A percentile compares a stretch with the other conserved stretches of the same genome.
phyloP scores from a whole-genome alignment of 2,113 vertebrate genomes.

The Polypterus senegalus region DNA sequence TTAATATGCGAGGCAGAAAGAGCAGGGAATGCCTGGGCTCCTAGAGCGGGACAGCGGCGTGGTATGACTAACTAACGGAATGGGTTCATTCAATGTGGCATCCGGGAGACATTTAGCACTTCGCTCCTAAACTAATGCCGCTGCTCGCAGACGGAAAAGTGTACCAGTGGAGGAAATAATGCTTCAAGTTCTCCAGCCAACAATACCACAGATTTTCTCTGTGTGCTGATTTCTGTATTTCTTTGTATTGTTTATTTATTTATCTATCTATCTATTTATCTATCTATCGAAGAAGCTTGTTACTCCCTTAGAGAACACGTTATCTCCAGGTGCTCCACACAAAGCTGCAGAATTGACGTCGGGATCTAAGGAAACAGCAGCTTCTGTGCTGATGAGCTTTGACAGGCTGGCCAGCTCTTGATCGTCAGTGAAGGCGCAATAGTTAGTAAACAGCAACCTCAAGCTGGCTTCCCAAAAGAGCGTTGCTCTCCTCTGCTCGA shows the following conservation, averaged over 20 bases:
- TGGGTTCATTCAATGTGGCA: slow-evolving; percentile 15
- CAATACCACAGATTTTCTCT: too few relatives aligned
- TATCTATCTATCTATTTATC: too few relatives aligned
- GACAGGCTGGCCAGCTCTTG: too few relatives aligned
- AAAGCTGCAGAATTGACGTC: not conserved
- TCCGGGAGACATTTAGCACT: slow-evolving; percentile 18
- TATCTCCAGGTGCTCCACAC: not conserved
- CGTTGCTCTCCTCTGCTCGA: too few relatives aligned
- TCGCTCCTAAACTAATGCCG: slow-evolving; percentile 16
- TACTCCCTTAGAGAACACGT: too few relatives aligned
- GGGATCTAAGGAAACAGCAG: not conserved
- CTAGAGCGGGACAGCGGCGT: slow-evolving; percentile 34
- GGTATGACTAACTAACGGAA: slow-evolving; percentile 26
- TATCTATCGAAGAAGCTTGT: too few relatives aligned
- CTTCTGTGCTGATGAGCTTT: not conserved
- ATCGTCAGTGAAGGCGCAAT: too few relatives aligned
- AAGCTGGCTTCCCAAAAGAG: too few relatives aligned
- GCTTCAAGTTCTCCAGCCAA: too few relatives aligned
- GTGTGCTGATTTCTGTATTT: too few relatives aligned
- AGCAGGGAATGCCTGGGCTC: slow-evolving; percentile 51
- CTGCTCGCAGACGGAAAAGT: slow-evolving; percentile 1
- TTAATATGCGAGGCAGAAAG: slow-evolving; percentile 67
- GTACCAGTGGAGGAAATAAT: not conserved
- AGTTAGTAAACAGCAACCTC: too few relatives aligned
- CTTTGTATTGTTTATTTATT: too few relatives aligned